Evolutionary conservation across 2,113 vertebrate species (phyloP).

Genomic region (Oncorhynchus masou): DNA sequence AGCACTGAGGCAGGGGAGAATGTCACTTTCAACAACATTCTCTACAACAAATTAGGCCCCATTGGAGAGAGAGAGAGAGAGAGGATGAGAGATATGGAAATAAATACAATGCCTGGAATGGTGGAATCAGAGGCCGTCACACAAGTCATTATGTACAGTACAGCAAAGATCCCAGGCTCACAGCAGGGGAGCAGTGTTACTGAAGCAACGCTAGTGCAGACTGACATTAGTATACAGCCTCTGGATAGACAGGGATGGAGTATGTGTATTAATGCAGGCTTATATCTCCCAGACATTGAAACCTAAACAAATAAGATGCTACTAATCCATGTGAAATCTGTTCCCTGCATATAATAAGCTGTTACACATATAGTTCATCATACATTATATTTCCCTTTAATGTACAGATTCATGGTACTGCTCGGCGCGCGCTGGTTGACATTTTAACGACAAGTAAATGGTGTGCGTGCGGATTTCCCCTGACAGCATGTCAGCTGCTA

Average conservation of each 20-base stretch:
- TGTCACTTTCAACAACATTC: slow-evolving; percentile 64
- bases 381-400: background rate
- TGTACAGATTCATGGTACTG: background rate
- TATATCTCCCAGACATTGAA: slow-evolving; percentile 1
- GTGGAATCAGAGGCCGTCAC: slow-evolving; percentile 22
- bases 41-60: slow-evolving; percentile 67
- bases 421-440: slow-evolving; percentile 1
- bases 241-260: background rate
- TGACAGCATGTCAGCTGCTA: slow-evolving; percentile 22
- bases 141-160: slow-evolving; percentile 42
- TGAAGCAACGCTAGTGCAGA: background rate
- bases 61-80: slow-evolving; percentile 54
- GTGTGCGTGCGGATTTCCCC: background rate
- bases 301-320: slow-evolving; percentile 7
- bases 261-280: background rate
- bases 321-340: slow-evolving; percentile 13
- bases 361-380: slow-evolving; percentile 10
- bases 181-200: slow-evolving; percentile 45
- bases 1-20: slow-evolving; percentile 68
- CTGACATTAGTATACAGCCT: slow-evolving; percentile 4
- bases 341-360: background rate
- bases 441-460: slow-evolving; percentile 2
- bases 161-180: slow-evolving; percentile 41
- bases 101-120: slow-evolving; percentile 50
- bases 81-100: slow-evolving; percentile 49